Conservation (phyloP, 2,797 vertebrate species). For the Capromys pilorides region DNA sequence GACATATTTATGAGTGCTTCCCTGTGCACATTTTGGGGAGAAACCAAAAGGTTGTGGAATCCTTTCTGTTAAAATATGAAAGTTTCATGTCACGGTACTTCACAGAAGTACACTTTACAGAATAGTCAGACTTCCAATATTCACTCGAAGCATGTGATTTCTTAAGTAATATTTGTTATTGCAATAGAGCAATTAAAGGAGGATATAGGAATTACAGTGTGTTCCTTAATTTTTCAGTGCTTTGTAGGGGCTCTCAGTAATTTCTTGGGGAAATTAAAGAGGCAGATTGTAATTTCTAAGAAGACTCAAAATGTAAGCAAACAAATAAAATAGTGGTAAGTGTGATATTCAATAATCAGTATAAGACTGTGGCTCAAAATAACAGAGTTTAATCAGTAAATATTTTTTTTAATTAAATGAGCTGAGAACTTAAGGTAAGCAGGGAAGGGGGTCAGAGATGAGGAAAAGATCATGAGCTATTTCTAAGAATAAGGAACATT, state of each 20-base stretch:
- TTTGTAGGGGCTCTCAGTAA: background rate
- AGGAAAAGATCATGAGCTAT: accelerated
- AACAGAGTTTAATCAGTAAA: constrained; percentile 6
- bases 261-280: too few species aligned
- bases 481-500: background rate
- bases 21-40: background rate
- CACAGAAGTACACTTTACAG: background rate
- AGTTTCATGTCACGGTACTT: background rate
- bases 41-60: background rate
- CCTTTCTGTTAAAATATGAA: background rate
- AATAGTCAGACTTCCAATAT: background rate
- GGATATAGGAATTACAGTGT: background rate
- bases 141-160: background rate
- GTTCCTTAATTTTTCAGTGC: background rate
- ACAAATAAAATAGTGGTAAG: background rate
- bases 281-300: background rate
- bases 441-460: background rate
- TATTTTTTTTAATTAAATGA: background rate
- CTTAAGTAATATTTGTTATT: background rate
- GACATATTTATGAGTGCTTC: background rate
- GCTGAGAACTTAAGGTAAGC: background rate
- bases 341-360: background rate
- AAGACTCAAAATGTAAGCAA: background rate
- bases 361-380: background rate
- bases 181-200: background rate